Base-by-base conservation (phyloP, 53 echinoderm and acorn worm species). In the Zoroaster sp. region DNA sequence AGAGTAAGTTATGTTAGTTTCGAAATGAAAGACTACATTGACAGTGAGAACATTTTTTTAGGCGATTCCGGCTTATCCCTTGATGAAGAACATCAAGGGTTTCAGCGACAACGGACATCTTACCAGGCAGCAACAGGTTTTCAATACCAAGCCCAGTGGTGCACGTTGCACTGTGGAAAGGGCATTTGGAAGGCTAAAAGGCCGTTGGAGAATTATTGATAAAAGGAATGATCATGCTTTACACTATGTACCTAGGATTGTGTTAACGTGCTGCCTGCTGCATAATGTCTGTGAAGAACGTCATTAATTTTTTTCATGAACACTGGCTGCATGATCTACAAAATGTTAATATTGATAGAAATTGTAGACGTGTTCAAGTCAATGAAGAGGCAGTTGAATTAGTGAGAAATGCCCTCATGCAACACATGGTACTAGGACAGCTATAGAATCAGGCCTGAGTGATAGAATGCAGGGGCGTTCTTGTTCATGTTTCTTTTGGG, bases 211-310 rank as follows among this genome's bases (percentile, higher is more conserved):
- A n/a, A 53, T 53, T 69, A 49, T 92, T 10, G 14, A 75, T 35
- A 93, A 93, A 40, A 33, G 72, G 4, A 89, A 93, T 69, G 89
- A 93, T 72, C 30, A 40, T 51, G 52, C 74, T 17, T 55, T 87
- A 3, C 18, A 78, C 18, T 43, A 39, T 40, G 44, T 91, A 10
- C 45, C 63, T 15, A 36, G 70, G 18, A 28, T 93, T 4, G 63
- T 77, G 1, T 31, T 35, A 14, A 72, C 78, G 7, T 93, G 93
- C 41, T 93, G 93, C 30, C 45, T 77, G 18, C 53, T 93, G 23
- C 93, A 93, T 63, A 92, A 92, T 43, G 65, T 93, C 25, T 93
- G 93, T 73, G 93, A 85, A 71, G 72, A 63, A 20, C 21, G 34
- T 32, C 43, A 54, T 17, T 32, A 75, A 17, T 25, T 51, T 4